Conservation (phyloP, 1,140 invertebrate species). For the Zaprionus gabonicus region DNA sequence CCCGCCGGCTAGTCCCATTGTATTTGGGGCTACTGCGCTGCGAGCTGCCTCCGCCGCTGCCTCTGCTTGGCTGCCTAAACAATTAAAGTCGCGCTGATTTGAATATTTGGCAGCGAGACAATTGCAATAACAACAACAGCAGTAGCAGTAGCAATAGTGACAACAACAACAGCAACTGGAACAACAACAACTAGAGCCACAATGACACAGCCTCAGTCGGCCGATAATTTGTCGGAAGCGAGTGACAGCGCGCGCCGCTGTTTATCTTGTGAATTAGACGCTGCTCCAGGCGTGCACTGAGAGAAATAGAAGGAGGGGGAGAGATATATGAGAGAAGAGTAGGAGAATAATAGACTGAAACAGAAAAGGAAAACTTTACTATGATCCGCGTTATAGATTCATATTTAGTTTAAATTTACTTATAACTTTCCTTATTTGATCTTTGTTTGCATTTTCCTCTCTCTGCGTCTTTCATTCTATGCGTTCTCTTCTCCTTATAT, state of each 20-base stretch:
- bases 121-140: conserved; percentile 25
- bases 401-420: too few relatives aligned
- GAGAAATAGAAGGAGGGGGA: conserved; percentile 31
- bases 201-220: conserved; percentile 27
- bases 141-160: background rate
- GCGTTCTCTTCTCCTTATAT: too few relatives aligned
- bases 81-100: conserved; percentile 65
- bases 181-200: conserved; percentile 21
- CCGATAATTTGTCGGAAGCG: conserved; percentile 79
- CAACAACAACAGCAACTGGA: conserved; percentile 12
- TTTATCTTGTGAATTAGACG: conserved; percentile 78
- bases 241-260: conserved; percentile 71
- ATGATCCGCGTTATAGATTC: too few relatives aligned
- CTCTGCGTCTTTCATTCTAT: too few relatives aligned
- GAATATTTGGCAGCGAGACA: conserved; percentile 72
- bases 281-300: conserved; percentile 45
- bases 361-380: too few relatives aligned
- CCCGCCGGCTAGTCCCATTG: conserved; percentile 53
- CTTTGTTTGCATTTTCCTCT: too few relatives aligned
- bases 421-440: too few relatives aligned
- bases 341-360: too few relatives aligned
- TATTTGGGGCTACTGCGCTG: conserved; percentile 25
- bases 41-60: background rate
- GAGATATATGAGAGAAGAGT: background rate
- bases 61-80: conserved; percentile 60